Base-by-base conservation (phyloP, 1,140 invertebrate genomes). In the Ditylenchus dipsaci region DNA sequence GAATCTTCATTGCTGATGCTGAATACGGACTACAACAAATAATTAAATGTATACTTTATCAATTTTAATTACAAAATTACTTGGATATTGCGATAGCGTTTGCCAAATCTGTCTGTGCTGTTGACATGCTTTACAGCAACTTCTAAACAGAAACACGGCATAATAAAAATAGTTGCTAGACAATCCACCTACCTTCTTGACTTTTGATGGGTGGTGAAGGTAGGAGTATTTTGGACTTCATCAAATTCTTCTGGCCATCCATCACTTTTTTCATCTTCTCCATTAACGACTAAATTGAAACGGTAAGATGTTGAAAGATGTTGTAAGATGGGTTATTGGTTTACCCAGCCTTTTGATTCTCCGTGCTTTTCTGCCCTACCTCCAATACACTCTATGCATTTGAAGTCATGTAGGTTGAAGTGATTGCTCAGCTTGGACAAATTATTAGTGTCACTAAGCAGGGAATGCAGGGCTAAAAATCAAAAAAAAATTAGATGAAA, bases 1-100 rank as follows among this genome's bases (percentile, higher is more conserved):
- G 49, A 53, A 69, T 73, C 74, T 82, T 84, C 85, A 82, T 95
- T 92, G 78, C 92, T 91, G 78, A 97, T 94, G 82, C 91, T 92
- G 82, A 97, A 97, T 0, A 96, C 91, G 29, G 92, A 91, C 0
- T 53, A 17, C n/a, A 17, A 26, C n/a, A 53, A 21, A 19, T 53
- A 17, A 53, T 3, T 19, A 7, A 53, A 53, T 21, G 3, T 53
- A 53, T 19, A 7, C 8, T 53, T 53, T 21, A 7, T 5, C 3
- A 5, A 11, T 38, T 38, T 38, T 38, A 38, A 3, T 5, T 38
- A 38, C 3, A 38, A 3, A 38, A 38, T 5, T 26, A 53, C 27
- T 21, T 73, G 69, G 38, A 71, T 59, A 59, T 71, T 71, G 17
- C 69, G 27, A 58, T 71, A 71, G 3, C 70, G 19, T 43, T 71